Percentiles rank a stretch among this genome's conserved stretches.
These are phyloP conservation scores for Chlamydotis undulata DNA, from an alignment of 2,113 vertebrate species.

Conservation along the genomic window DNA sequence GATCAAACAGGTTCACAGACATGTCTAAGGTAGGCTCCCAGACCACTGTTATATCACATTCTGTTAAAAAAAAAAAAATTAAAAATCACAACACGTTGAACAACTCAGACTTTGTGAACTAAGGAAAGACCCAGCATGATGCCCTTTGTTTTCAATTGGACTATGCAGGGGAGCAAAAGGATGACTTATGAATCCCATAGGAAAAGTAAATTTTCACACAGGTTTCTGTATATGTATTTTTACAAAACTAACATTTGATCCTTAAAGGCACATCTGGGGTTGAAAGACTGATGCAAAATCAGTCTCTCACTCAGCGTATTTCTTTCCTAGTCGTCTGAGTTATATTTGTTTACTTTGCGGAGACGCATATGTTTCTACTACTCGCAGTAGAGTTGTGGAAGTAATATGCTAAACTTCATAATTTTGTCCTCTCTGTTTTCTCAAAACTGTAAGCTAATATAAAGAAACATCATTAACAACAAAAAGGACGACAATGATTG, in stretches of 20 bases:
- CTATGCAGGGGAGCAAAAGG: not conserved
- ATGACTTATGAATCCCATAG: not conserved
- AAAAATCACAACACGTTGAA: not conserved
- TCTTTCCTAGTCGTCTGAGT: not conserved
- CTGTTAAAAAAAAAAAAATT: not conserved
- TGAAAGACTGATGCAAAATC: not conserved
- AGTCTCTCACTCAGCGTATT: not conserved
- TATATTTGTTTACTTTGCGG: not conserved
- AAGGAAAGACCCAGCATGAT: not conserved
- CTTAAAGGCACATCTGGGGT: not conserved
- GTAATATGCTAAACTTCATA: not conserved
- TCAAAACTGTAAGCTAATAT: not conserved
- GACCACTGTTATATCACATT: not conserved
- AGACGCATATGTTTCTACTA: not conserved
- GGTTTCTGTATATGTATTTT: not conserved
- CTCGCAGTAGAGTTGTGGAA: not conserved
- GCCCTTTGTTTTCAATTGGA: not conserved
- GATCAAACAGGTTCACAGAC: not conserved
- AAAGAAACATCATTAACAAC: constrained; percentile 11
- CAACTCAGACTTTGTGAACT: not conserved
- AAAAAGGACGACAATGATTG: not conserved
- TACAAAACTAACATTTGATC: not conserved
- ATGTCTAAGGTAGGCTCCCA: not conserved
- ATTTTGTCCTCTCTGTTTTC: not conserved
- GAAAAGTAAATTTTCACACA: not conserved